Conservation (phyloP, 1,140 invertebrate species). For the Drosophila sproati region DNA sequence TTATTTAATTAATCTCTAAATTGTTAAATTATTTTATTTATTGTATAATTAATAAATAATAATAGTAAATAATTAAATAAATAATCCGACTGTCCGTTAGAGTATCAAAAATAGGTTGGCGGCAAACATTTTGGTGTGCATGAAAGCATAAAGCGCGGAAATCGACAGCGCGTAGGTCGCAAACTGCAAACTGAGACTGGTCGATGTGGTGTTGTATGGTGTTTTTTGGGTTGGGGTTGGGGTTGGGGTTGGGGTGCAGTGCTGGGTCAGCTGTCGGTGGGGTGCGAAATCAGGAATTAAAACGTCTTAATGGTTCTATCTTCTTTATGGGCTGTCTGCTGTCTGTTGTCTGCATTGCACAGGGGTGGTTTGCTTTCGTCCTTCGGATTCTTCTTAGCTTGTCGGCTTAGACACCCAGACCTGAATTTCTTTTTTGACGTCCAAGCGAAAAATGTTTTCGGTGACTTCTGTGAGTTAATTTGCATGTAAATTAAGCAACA, state of each 20-base stretch:
- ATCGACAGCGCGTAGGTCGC: conserved; percentile 66
- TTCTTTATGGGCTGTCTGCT: conserved; percentile 14
- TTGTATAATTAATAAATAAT: too few relatives aligned
- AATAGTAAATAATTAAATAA: neutral
- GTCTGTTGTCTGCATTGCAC: conserved; percentile 49
- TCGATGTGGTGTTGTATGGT: neutral
- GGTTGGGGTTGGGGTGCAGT: conserved; percentile 3
- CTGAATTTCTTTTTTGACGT: neutral
- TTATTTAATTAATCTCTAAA: too few relatives aligned
- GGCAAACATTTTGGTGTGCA: conserved; percentile 39
- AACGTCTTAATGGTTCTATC: conserved; percentile 70
- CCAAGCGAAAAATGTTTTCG: conserved; percentile 3
- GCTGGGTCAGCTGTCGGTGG: conserved; percentile 44
- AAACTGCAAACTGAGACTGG: conserved; percentile 46
- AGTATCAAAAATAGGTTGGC: conserved; percentile 25
- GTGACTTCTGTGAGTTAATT: conserved; percentile 62
- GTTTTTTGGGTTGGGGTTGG: neutral
- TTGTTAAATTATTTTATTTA: too few relatives aligned
- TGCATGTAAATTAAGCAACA: conserved; percentile 81
- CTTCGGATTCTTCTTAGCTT: conserved; percentile 10
- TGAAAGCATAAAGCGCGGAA: conserved; percentile 56
- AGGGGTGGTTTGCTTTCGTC: conserved; percentile 29
- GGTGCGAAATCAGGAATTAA: conserved; percentile 84
- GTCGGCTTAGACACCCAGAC: conserved; percentile 1
- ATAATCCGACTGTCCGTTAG: neutral